A percentile compares a stretch with the other conserved stretches of the same genome.
Evolutionary conservation across 2,113 vertebrate species (phyloP).

Genomic region (Vulpes ferrilata): DNA sequence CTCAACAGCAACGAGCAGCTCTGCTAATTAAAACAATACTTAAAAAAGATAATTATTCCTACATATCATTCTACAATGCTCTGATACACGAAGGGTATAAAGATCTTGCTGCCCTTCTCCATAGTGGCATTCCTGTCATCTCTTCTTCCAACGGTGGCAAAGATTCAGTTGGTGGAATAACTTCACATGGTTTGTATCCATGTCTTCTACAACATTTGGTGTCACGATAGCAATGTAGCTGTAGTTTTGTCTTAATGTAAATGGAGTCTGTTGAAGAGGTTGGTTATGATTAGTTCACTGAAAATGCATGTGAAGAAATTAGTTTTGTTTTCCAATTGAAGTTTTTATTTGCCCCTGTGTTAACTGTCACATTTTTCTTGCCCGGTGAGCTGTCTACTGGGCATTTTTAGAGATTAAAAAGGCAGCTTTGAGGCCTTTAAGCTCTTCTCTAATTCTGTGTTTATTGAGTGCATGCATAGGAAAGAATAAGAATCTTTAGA

Average conservation of each 20-base stretch:
- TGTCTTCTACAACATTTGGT: neutral
- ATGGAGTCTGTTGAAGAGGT: constrained; percentile 1
- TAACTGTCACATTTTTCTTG: constrained; percentile 13
- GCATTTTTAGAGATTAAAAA: constrained; percentile 34
- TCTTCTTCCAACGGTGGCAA: constrained; percentile 84
- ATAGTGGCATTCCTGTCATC: constrained; percentile 87
- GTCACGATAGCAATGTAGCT: neutral
- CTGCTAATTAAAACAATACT: constrained; percentile 93
- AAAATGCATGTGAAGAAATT: constrained; percentile 17
- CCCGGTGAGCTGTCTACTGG: neutral
- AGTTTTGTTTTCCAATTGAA: neutral
- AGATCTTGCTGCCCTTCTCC: constrained; percentile 93
- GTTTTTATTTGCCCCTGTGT: neutral
- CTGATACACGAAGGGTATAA: constrained; percentile 93
- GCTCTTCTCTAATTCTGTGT: constrained; percentile 17
- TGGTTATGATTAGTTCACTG: neutral
- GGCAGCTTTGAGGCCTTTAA: neutral
- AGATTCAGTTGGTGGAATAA: constrained; percentile 87
- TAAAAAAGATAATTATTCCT: constrained; percentile 93
- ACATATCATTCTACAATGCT: constrained; percentile 97
- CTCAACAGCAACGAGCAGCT: constrained; percentile 91
- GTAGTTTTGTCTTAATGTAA: neutral
- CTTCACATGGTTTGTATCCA: constrained; percentile 91
- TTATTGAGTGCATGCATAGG: neutral
- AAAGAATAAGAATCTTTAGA: constrained; percentile 45